A percentile compares a stretch with the other conserved stretches of the same genome.
Conservation (phyloP, 2,888 invertebrate species). For the Tetramorium bicarinatum region DNA sequence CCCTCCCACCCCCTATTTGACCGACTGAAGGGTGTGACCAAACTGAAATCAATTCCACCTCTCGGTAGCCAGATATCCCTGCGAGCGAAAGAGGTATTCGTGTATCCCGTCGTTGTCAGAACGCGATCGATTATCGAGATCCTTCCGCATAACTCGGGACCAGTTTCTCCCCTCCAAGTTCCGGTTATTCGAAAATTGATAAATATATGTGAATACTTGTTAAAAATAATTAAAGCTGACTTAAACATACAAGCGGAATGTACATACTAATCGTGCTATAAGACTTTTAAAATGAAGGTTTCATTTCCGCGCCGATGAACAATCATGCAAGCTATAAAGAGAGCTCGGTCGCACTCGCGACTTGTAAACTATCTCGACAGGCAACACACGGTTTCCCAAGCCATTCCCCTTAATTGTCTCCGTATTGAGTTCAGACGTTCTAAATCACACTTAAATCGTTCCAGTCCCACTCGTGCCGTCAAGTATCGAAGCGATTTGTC, state of each 20-base stretch:
- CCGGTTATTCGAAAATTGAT: neutral
- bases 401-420: conserved; percentile 27
- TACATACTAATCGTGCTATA: neutral
- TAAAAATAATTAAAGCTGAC: neutral
- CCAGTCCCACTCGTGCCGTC: conserved; percentile 35
- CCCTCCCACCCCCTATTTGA: neutral
- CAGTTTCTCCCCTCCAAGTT: neutral
- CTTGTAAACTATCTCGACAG: conserved; percentile 19
- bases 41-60: conserved; percentile 74
- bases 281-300: neutral
- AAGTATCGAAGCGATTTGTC: conserved; percentile 34
- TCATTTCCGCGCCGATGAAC: neutral
- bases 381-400: conserved; percentile 19
- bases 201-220: neutral
- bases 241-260: neutral
- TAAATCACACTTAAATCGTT: conserved; percentile 50
- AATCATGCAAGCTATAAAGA: neutral
- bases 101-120: conserved; percentile 40
- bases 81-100: conserved; percentile 26
- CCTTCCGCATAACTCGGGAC: conserved; percentile 21
- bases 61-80: conserved; percentile 36
- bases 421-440: conserved; percentile 37
- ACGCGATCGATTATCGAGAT: conserved; percentile 57
- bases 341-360: neutral
- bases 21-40: conserved; percentile 75